Base-by-base conservation (phyloP, 64 coral and sea anemone genomes). In the Dendronephthya gigantea region DNA sequence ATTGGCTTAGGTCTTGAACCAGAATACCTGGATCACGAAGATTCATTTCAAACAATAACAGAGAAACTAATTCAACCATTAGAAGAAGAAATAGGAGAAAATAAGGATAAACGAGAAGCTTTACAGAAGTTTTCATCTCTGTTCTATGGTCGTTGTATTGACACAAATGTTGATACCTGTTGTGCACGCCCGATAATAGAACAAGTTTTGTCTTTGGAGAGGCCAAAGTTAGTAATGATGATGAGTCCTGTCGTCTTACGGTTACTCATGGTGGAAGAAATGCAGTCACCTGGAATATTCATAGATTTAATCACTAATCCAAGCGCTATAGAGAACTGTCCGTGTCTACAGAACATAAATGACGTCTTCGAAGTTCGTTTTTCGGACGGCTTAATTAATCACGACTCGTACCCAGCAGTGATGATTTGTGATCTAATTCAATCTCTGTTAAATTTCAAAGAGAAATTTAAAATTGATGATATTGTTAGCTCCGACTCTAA, bases 341-440 rank as follows among this genome's bases (percentile, higher is more conserved):
- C 72, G 2, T 79, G 72, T 79, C 72, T 79, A 36, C 72, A 79
- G 36, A 79, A 34, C 4, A 79, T 79, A 0, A 33, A 79, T 33
- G 72, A 79, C 34, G 72, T 79, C 10, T 79, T 79, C 36, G 36
- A 79, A 79, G 32, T 35, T 34, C 17, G 2, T 12, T 79, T 36
- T 9, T 28, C 19, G 27, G 10, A 79, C 8, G 72, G 27, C 37
- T 79, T 39, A 12, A 35, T 79, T 12, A 29, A 79, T 79, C 72
- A 79, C 37, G 72, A 79, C 29, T 79, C 72, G 25, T 39, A 79
- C 13, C 15, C 72, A 4, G 32, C 27, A 28, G 72, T 79, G 14
- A 29, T 79, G 31, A 79, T 79, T 39, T 79, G 72, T 17, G 72
- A 79, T 79, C 30, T 79, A 12, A 79, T 79, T 39, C 72, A 79